Base-by-base conservation (phyloP, 2,888 invertebrate species). In the Tenthredo notha region DNA sequence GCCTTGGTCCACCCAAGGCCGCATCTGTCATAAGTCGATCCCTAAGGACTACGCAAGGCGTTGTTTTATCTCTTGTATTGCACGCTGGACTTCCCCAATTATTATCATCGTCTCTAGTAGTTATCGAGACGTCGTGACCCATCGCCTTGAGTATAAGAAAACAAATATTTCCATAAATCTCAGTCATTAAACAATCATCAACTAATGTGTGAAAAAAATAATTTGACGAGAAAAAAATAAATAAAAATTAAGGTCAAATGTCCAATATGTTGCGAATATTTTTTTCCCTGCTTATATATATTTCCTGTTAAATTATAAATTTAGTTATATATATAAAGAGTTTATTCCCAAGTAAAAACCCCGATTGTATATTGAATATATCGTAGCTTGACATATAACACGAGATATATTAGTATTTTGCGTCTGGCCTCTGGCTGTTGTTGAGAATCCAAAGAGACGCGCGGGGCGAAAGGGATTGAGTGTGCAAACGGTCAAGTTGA, bases 11-110 rank as follows among this genome's bases (percentile, higher is more conserved):
- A 88, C 97, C 97, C 83, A 98, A 95, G 33, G 97, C 96, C 4
- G 98, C 98, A 90, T 98, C 98, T 15, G 98, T 97, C 96, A 98
- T 98, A 90, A 98, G 95, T 91, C 97, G 95, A 94, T 98, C 98
- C 93, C 98, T 97, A 43, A 98, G 95, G 84, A 98, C 96, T 87
- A 98, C 97, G 37, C 95, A 95, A 80, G 95, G 84, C 50, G 84
- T 47, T 75, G 67, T 33, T 67, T 78, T 80, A 61, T 75, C 82
- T 18, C 96, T 96, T 96, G 93, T 96, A 96, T 94, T 96, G 33
- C 29, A 50, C n/a, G 50, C 54, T 12, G 40, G 9, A 12, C 40
- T 95, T 89, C 96, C 95, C 88, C 95, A 94, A 92, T 67, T 67
- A 67, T 18, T 67, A 67, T 97, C 96, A 86, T 95, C 95, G 87